Conservation (phyloP, 1,140 invertebrate genomes). For the Cherax destructor region DNA sequence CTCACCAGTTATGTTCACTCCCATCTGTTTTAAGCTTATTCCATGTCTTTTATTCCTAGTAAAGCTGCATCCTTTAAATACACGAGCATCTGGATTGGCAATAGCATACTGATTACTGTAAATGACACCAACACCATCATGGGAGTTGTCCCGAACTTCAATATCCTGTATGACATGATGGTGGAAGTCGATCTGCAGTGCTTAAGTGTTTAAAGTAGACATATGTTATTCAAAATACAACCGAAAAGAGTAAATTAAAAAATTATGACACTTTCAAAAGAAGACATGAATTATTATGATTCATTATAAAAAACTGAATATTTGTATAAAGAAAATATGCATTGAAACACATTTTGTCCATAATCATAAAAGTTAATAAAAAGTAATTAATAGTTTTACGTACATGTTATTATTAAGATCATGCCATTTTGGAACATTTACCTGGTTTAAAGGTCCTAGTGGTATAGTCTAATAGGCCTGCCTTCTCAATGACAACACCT, state of each 20-base stretch:
- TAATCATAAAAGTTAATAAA: not conserved
- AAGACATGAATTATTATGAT: too few relatives aligned
- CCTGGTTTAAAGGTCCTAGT: conserved; percentile 91
- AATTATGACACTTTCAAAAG: too few relatives aligned
- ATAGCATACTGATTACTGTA: conserved; percentile 92
- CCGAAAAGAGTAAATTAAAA: too few relatives aligned
- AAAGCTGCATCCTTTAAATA: conserved; percentile 92
- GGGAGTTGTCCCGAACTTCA: conserved; percentile 86
- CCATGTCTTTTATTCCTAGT: conserved; percentile 90
- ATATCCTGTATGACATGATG: conserved; percentile 92
- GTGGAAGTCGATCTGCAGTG: conserved; percentile 97
- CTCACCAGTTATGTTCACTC: conserved; percentile 84
- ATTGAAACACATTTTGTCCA: not conserved
- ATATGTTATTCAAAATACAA: too few relatives aligned
- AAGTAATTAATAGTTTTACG: not conserved
- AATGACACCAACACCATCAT: conserved; percentile 91
- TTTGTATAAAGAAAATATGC: too few relatives aligned
- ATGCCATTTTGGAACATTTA: conserved; percentile 68
- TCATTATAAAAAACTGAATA: too few relatives aligned
- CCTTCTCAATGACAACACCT: conserved; percentile 91
- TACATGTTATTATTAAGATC: not conserved
- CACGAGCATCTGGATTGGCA: conserved; percentile 84
- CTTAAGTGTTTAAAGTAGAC: conserved; percentile 75
- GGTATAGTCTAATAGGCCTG: conserved; percentile 95
- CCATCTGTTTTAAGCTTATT: conserved; percentile 90